These are phyloP conservation scores for Platyscapa corneri DNA, from an alignment of 1,140 invertebrate genomes.

Conservation along the genomic window DNA sequence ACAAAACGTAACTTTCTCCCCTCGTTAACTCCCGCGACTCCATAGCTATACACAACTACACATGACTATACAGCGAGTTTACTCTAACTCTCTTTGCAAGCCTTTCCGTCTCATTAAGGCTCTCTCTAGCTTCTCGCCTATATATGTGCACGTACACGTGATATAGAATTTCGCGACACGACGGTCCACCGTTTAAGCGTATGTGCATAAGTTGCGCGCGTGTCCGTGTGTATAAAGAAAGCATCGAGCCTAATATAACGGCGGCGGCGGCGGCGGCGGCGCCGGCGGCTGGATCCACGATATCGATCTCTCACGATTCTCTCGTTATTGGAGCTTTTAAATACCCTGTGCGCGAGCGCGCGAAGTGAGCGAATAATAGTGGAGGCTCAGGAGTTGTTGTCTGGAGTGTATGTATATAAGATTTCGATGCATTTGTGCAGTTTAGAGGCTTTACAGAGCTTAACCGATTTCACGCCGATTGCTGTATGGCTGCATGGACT, in stretches of 20 bases:
- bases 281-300: constrained; percentile 8
- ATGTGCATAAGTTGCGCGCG: no score
- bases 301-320: constrained; percentile 49
- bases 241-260: constrained; percentile 33
- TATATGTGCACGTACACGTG: neutral
- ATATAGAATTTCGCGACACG: constrained; percentile 45
- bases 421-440: constrained; percentile 18
- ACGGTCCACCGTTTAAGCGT: neutral
- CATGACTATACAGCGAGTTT: neutral
- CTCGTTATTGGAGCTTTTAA: constrained; percentile 47
- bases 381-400: neutral
- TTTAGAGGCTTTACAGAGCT: neutral
- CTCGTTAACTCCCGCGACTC: constrained; percentile 39
- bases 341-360: constrained; percentile 12
- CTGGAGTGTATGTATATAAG: neutral
- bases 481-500: neutral
- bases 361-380: constrained; percentile 16
- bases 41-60: neutral
- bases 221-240: constrained; percentile 26
- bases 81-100: constrained; percentile 15
- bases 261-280: neutral
- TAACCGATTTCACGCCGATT: constrained; percentile 27
- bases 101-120: constrained; percentile 47
- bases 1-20: constrained; percentile 50
- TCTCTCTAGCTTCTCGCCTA: neutral